phyloP scores from a whole-genome alignment of 2,797 vertebrate species.

The Gadopsis bispinosus region DNA sequence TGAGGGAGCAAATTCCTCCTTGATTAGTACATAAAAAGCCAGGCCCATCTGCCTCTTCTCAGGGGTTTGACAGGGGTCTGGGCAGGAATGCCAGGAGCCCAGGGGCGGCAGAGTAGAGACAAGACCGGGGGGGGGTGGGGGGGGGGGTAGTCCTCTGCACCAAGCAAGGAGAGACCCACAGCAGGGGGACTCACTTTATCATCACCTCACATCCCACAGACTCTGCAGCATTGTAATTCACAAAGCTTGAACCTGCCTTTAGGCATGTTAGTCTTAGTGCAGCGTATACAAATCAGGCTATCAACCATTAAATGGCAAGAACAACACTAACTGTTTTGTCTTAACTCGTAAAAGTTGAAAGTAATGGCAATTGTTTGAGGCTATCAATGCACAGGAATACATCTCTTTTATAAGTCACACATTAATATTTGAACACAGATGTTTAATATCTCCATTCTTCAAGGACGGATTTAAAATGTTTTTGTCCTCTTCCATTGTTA shows the following conservation, averaged over 20 bases:
- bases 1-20: slow-evolving; percentile 87
- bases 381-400: slow-evolving; percentile 31
- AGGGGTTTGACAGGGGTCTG: slow-evolving; percentile 80
- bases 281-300: slow-evolving; percentile 67
- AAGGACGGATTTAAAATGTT: slow-evolving; percentile 14
- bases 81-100: slow-evolving; percentile 75
- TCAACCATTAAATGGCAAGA: slow-evolving; percentile 45
- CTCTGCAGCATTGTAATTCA: slow-evolving; percentile 60
- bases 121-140: slow-evolving; percentile 27
- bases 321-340: slow-evolving; percentile 43
- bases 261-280: slow-evolving; percentile 52
- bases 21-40: slow-evolving; percentile 88
- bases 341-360: slow-evolving; percentile 51
- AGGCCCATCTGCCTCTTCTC: slow-evolving; percentile 83
- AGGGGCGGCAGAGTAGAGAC: slow-evolving; percentile 62
- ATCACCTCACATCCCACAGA: slow-evolving; percentile 60
- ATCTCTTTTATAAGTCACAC: slow-evolving; percentile 36
- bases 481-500: background rate
- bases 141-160: slow-evolving; percentile 46
- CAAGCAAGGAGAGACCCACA: slow-evolving; percentile 70
- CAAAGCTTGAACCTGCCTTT: slow-evolving; percentile 57
- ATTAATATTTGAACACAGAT: slow-evolving; percentile 59
- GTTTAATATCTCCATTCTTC: slow-evolving; percentile 42
- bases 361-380: slow-evolving; percentile 55
- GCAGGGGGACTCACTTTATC: slow-evolving; percentile 70